Evolutionary conservation across 2,888 invertebrate genomes (phyloP).

Genomic region (Chymomyza amoena): DNA sequence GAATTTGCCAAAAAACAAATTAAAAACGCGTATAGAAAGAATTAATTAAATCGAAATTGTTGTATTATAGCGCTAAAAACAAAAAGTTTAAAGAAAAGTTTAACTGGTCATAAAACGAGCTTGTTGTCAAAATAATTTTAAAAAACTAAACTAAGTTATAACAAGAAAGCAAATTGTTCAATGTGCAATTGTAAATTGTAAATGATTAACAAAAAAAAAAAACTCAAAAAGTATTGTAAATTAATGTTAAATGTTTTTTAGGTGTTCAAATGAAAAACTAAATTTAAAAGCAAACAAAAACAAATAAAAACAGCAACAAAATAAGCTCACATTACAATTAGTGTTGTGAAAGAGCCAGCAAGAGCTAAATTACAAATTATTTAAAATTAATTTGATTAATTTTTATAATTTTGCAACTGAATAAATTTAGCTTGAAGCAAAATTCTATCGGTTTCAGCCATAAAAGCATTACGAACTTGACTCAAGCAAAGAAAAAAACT

Average conservation of each 20-base stretch:
- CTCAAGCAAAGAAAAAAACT: constrained; percentile 9
- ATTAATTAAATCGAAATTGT: neutral
- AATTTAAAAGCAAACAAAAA: constrained; percentile 21
- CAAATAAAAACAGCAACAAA: constrained; percentile 29
- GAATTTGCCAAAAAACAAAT: constrained; percentile 4
- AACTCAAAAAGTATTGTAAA: neutral
- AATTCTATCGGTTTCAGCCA: constrained; percentile 70
- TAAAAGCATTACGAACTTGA: constrained; percentile 13
- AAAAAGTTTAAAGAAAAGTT: constrained; percentile 18
- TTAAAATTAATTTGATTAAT: neutral
- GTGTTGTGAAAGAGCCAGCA: neutral
- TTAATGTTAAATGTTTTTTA: constrained; percentile 46
- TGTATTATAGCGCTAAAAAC: neutral
- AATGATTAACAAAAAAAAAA: neutral
- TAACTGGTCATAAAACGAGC: constrained; percentile 67
- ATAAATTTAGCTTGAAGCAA: constrained; percentile 62
- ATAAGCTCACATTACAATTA: constrained; percentile 13
- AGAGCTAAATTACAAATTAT: neutral
- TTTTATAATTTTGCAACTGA: constrained; percentile 29
- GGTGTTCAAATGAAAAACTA: constrained; percentile 48
- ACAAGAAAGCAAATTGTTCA: neutral
- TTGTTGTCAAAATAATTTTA: constrained; percentile 71
- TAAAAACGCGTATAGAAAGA: neutral
- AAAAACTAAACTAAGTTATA: constrained; percentile 48
- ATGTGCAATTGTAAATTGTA: constrained; percentile 27